Evolutionary conservation across 2,113 vertebrate genomes (phyloP), one percentile per base, ranked within the genome.

Genomic region (Sorex araneus): DNA sequence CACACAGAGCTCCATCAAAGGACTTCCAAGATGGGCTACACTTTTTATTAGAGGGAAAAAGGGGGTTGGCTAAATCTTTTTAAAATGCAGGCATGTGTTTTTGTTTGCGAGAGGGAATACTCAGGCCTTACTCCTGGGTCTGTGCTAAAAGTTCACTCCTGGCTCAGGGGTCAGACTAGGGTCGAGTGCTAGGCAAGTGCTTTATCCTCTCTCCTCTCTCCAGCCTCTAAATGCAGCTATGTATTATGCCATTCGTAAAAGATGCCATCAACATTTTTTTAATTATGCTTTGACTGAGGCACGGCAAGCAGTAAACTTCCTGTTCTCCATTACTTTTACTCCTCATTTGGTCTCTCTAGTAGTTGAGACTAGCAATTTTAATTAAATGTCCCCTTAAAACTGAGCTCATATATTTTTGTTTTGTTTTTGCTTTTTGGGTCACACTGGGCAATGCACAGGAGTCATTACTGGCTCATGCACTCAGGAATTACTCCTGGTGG

Each of bases 371-470:
- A 78, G 32, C 11, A 77, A 87, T 67, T 25, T 57, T 85, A 27
- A 21, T 78, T 87, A 87, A 84, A 83, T 74, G 57, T 93, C 54
- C 30, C 27, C 76, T 87, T 78, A n/a, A 84, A 73, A 84, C 71
- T 57, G 70, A 67, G 15, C 25, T 9, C 78, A 69, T 73, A 66
- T 45, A 11, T 15, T 71, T 78, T 67, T 19, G n/a, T n/a, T n/a
- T n/a, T n/a, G n/a, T n/a, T n/a, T n/a, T n/a, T n/a, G n/a, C n/a
- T n/a, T n/a, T n/a, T n/a, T n/a, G n/a, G n/a, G n/a, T n/a, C n/a
- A n/a, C n/a, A n/a, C n/a, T n/a, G n/a, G n/a, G n/a, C n/a, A n/a
- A n/a, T n/a, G n/a, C n/a, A n/a, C n/a, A n/a, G n/a, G n/a, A n/a
- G n/a, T n/a, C n/a, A n/a, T n/a, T n/a, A n/a, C n/a, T n/a, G n/a